These are phyloP conservation scores for Chaenodraco wilsoni DNA, from an alignment of 2,797 vertebrate species.

Conservation along the genomic window DNA sequence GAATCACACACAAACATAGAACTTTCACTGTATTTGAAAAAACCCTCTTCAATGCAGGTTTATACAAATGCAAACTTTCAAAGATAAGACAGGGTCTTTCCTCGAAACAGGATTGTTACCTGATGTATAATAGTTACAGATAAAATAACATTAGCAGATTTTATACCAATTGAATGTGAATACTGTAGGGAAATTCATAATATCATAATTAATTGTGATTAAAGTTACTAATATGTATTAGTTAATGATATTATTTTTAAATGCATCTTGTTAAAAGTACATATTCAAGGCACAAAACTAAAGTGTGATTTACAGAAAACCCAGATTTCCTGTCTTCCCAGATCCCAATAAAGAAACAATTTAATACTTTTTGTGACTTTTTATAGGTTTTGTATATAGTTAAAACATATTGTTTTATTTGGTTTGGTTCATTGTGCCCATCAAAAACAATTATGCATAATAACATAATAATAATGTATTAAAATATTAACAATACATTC, in stretches of 20 bases:
- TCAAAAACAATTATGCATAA: conserved; percentile 3
- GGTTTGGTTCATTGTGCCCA: conserved; percentile 4
- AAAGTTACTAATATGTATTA: not conserved
- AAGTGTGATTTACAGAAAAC: not conserved
- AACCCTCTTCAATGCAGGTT: not conserved
- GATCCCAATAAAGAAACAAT: conserved; percentile 6
- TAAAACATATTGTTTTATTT: not conserved
- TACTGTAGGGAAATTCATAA: not conserved
- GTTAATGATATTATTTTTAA: not conserved
- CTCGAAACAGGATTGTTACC: not conserved
- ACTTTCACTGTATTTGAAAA: not conserved
- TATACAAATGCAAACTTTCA: not conserved
- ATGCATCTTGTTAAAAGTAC: no score
- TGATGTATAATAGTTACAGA: not conserved
- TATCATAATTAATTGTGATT: not conserved
- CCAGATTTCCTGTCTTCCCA: not conserved
- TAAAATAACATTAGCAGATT: not conserved
- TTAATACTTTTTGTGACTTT: conserved; percentile 15
- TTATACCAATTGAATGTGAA: not conserved
- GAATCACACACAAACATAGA: conserved; percentile 11
- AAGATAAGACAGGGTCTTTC: conserved; percentile 5
- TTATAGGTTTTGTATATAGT: not conserved
- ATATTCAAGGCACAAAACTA: not conserved
- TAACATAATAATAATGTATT: no score
- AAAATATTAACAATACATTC: no score